phyloP scores from a whole-genome alignment of 2,113 vertebrate genomes.

The Cairina moschata region DNA sequence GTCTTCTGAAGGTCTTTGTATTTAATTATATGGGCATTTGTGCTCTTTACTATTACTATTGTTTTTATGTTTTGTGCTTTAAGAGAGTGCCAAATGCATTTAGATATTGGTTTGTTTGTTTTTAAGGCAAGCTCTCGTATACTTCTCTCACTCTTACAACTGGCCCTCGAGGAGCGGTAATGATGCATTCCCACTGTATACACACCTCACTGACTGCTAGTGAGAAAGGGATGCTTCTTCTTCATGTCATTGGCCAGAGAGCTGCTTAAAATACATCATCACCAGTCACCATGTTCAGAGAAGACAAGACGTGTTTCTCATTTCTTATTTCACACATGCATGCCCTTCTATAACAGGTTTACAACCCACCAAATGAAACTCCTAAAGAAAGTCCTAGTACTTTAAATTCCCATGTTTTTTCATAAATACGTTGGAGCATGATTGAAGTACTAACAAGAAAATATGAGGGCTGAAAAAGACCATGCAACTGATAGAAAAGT shows the following conservation, averaged over 20 bases:
- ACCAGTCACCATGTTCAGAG: not conserved
- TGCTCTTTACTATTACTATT: not conserved
- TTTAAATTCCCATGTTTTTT: not conserved
- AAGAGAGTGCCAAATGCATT: not conserved
- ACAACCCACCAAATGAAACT: not conserved
- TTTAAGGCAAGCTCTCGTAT: not conserved
- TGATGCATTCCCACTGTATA: not conserved
- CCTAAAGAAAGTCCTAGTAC: not conserved
- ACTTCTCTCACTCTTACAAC: not conserved
- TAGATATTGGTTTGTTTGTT: not conserved
- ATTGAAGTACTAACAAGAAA: not conserved
- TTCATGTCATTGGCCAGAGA: not conserved
- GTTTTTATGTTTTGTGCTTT: not conserved
- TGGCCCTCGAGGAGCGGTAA: not conserved
- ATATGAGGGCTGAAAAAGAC: not conserved
- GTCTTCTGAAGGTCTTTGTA: not conserved
- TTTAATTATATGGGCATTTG: not conserved
- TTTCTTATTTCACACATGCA: not conserved
- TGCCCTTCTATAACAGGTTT: not conserved
- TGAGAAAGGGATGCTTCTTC: not conserved
- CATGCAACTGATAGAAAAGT: not conserved
- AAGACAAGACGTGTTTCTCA: not conserved
- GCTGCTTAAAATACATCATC: not conserved
- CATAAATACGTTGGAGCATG: not conserved
- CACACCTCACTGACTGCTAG: not conserved